Evolutionary conservation across 2,113 vertebrate species (phyloP), one percentile per base, ranked within the genome.

Genomic region (Eonycteris spelaea): DNA sequence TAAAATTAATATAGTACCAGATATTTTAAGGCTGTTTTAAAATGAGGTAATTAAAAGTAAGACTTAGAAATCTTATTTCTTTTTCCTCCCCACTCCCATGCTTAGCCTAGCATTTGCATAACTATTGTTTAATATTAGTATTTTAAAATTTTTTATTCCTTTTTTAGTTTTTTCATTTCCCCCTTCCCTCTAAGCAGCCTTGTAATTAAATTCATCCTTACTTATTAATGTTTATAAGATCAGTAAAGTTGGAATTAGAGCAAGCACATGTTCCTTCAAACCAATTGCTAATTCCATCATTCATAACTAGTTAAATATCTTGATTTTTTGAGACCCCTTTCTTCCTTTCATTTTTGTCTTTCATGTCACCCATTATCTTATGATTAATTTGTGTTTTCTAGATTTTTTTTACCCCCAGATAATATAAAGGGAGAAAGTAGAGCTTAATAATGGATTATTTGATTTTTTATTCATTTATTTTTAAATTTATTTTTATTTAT

Each of bases 41-140:
- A 97, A 78, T 91, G 90, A 83, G 9, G n/a, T 91, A 93, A 70
- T 93, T 88, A 63, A 61, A 90, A 68, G 48, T 86, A 92, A 83
- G n/a, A 92, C 30, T 73, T 63, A 82, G 74, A 77, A 63, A 55
- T 74, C 78, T 73, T 84, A 59, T 77, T 93, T 77, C 48, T 91
- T 90, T 91, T 94, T 70, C n/a, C 14, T 30, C 5, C 22, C 7
- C 10, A 57, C 2, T 65, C 21, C 35, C 26, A 38, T 85, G 57
- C 45, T 84, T 68, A 92, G 48, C 22, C 51, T 93, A 16, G 53
- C 75, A 90, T 93, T 94, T 71, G 63, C 51, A 7, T 91, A 79
- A 71, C 70, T 91, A 1, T 75, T 84, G 43, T 87, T 91, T 93
- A 70, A 77, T 90, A 35, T 19, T 88, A 70, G 26, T 91, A 77